Evolutionary conservation across 2,797 vertebrate species (phyloP).

Genomic region (Sparus aurata): DNA sequence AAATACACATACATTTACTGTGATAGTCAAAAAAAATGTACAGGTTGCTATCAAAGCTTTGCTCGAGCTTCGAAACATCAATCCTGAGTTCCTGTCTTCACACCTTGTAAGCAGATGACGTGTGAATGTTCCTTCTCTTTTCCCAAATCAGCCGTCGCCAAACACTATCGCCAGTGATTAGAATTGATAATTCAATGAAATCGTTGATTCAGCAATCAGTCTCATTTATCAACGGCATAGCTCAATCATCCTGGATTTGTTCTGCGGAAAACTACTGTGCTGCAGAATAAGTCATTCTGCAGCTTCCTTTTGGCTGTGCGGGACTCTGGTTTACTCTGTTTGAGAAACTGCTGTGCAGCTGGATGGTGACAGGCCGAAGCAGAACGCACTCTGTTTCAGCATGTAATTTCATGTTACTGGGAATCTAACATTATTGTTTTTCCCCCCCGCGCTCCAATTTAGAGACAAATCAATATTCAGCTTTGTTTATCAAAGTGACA

Average conservation of each 20-base stretch:
- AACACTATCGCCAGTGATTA: conserved; percentile 16
- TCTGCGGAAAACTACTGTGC: conserved; percentile 20
- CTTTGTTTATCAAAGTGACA: conserved; percentile 90
- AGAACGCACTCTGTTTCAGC: conserved; percentile 84
- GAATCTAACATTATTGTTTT: conserved; percentile 88
- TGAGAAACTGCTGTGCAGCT: conserved; percentile 79
- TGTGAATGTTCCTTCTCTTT: neutral
- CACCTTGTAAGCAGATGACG: neutral
- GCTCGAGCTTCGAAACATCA: neutral
- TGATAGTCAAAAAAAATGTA: neutral
- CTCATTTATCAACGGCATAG: conserved; percentile 15
- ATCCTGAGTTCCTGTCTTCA: neutral
- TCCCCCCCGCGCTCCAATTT: conserved; percentile 84
- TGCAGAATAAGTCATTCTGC: conserved; percentile 48
- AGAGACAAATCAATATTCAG: conserved; percentile 89
- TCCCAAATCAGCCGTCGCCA: conserved; percentile 1
- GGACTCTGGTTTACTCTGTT: conserved; percentile 69
- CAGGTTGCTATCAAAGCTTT: neutral
- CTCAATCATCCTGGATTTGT: conserved; percentile 38
- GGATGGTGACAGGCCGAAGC: conserved; percentile 84
- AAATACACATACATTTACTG: neutral
- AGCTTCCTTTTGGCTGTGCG: conserved; percentile 53
- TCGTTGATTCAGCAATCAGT: conserved; percentile 9
- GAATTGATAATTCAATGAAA: conserved; percentile 34
- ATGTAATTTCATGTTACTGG: conserved; percentile 89